Conservation (phyloP, 1,140 invertebrate genomes). For the Bursaphelenchus mucronatus region DNA sequence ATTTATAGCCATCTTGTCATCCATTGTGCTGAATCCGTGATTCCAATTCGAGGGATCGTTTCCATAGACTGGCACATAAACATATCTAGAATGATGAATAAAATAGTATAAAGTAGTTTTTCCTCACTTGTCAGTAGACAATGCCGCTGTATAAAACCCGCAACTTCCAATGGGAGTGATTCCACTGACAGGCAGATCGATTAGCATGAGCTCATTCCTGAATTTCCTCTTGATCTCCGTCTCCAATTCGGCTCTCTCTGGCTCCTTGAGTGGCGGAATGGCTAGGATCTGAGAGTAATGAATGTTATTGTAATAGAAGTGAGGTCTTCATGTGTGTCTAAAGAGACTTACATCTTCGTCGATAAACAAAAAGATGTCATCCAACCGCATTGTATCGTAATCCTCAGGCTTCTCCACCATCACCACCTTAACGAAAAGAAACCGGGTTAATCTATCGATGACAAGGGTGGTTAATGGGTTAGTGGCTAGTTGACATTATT, state of each 20-base stretch:
- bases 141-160: constrained; percentile 46
- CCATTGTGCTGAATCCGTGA: constrained; percentile 47
- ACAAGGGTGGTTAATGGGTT: neutral
- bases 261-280: constrained; percentile 30
- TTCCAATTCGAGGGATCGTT: constrained; percentile 48
- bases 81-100: constrained; percentile 30
- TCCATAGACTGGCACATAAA: constrained; percentile 48
- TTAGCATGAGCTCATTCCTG: constrained; percentile 34
- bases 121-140: constrained; percentile 48
- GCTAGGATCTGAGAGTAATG: constrained; percentile 28
- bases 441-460: neutral
- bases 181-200: constrained; percentile 40
- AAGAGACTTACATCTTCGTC: constrained; percentile 40
- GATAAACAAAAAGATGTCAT: constrained; percentile 47
- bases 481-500: neutral
- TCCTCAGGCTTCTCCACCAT: constrained; percentile 27
- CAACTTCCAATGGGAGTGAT: constrained; percentile 33
- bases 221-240: constrained; percentile 33
- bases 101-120: neutral
- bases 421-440: constrained; percentile 31
- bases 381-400: constrained; percentile 31
- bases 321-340: too few species aligned
- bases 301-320: constrained; percentile 9
- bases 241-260: constrained; percentile 32
- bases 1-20: constrained; percentile 45